phyloP scores from a whole-genome alignment of 2,888 invertebrate species.

The Salticus scenicus region DNA sequence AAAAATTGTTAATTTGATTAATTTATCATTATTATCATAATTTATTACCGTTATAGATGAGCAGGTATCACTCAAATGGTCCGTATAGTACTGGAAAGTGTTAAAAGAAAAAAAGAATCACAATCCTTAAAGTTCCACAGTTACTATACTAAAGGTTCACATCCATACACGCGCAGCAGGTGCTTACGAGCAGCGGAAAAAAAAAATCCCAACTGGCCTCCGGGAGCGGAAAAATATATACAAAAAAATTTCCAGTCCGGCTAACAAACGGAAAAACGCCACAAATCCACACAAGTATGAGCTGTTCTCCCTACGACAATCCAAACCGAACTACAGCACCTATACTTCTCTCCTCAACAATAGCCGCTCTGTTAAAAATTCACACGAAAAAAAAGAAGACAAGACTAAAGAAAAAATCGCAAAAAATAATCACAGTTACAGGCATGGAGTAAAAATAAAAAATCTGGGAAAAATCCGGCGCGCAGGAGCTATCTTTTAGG shows the following conservation, averaged over 20 bases:
- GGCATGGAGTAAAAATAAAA: conserved; percentile 31
- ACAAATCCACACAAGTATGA: conserved; percentile 13
- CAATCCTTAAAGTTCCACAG: background rate
- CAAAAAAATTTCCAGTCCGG: conserved; percentile 22
- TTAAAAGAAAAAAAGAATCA: no score
- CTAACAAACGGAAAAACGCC: conserved; percentile 3
- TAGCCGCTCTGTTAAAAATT: conserved; percentile 54
- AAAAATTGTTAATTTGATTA: no score
- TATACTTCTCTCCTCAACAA: conserved; percentile 29
- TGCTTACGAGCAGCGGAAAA: background rate
- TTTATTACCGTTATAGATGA: no score
- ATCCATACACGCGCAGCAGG: background rate
- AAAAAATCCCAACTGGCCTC: conserved; percentile 1
- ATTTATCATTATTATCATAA: no score
- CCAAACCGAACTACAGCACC: conserved; percentile 32
- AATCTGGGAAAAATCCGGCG: conserved; percentile 38
- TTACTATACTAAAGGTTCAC: background rate
- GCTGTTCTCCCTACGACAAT: conserved; percentile 13
- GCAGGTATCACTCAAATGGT: no score
- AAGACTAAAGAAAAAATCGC: conserved; percentile 16
- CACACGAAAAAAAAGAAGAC: conserved; percentile 16
- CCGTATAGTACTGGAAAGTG: no score
- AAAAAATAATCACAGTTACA: conserved; percentile 30
- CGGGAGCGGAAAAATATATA: background rate
- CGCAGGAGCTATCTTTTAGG: conserved; percentile 53